These are phyloP conservation scores for Pelvicachromis taeniatus DNA, from an alignment of 2,113 vertebrate genomes.

Conservation along the genomic window DNA sequence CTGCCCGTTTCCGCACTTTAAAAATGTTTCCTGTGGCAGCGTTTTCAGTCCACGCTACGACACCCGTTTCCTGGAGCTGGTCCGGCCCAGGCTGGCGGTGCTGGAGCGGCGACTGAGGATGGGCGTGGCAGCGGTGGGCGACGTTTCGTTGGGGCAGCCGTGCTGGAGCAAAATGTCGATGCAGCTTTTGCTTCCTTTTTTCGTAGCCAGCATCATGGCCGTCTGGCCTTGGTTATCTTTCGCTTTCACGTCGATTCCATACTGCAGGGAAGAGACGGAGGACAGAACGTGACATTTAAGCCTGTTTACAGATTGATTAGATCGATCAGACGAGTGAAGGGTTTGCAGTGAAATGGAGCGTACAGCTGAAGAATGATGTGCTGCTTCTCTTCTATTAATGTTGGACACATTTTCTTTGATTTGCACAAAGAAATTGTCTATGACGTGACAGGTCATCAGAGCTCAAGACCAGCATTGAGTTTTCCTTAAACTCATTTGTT, in stretches of 20 bases:
- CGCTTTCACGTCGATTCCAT: slow-evolving; percentile 84
- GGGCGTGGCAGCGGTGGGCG: slow-evolving; percentile 76
- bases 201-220: slow-evolving; percentile 80
- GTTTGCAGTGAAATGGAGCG: not conserved
- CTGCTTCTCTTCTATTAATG: not conserved
- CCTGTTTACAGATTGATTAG: not conserved
- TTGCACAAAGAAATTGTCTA: not conserved
- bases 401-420: not conserved
- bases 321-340: not conserved
- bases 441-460: not conserved
- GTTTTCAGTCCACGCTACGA: slow-evolving; percentile 43
- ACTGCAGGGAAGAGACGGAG: slow-evolving; percentile 56
- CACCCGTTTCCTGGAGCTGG: slow-evolving; percentile 76
- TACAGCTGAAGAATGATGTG: not conserved
- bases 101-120: slow-evolving; percentile 84
- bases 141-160: slow-evolving; percentile 81
- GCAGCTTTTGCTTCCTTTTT: slow-evolving; percentile 84
- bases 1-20: not conserved
- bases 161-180: slow-evolving; percentile 87
- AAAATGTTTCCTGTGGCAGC: not conserved
- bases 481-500: not conserved
- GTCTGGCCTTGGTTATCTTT: slow-evolving; percentile 84
- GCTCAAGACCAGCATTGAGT: not conserved
- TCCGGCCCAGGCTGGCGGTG: slow-evolving; percentile 84
- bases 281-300: not conserved